Percentiles rank a stretch among this genome's conserved stretches.
phyloP scores from a whole-genome alignment of 2,888 invertebrate genomes.

The Lasioglossum oenotherae region DNA sequence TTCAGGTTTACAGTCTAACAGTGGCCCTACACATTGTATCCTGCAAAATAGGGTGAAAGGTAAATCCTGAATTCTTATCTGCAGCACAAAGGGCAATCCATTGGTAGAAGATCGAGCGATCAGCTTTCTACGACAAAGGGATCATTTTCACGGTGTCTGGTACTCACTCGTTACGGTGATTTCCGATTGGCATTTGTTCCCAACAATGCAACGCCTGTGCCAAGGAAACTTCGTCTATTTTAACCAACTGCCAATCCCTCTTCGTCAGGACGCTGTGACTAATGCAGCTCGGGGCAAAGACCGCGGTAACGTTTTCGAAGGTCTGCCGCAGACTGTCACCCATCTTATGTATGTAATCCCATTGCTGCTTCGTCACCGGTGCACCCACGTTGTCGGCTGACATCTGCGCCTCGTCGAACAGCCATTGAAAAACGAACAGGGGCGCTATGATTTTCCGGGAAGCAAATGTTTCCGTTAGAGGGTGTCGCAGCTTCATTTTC shows the following conservation, averaged over 20 bases:
- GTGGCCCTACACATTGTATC: not conserved
- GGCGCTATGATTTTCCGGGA: conserved; percentile 87
- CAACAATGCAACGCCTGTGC: conserved; percentile 95
- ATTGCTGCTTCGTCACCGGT: conserved; percentile 94
- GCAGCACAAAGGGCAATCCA: not conserved
- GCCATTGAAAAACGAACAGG: conserved; percentile 96
- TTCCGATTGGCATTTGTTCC: conserved; percentile 87
- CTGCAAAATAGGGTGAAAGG: not conserved
- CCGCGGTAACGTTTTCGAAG: conserved; percentile 93
- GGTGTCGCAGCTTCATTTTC: not conserved
- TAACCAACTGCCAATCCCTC: conserved; percentile 94
- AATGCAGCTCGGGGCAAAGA: conserved; percentile 97
- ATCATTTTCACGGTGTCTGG: not conserved
- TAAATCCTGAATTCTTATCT: not conserved
- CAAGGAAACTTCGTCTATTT: conserved; percentile 93
- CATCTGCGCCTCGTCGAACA: conserved; percentile 98
- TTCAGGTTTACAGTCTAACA: not conserved
- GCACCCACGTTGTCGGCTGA: conserved; percentile 96
- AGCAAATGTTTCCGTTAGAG: conserved; percentile 31
- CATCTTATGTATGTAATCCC: conserved; percentile 97
- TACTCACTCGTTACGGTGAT: conserved; percentile 72
- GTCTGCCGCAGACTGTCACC: conserved; percentile 93
- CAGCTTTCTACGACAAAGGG: not conserved
- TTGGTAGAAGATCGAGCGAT: not conserved
- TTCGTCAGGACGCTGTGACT: conserved; percentile 96